Percentiles rank a stretch among this genome's conserved stretches.
These are phyloP conservation scores for Flabesymbios commensalis DNA, from an alignment of 2,888 invertebrate species.

Conservation along the genomic window DNA sequence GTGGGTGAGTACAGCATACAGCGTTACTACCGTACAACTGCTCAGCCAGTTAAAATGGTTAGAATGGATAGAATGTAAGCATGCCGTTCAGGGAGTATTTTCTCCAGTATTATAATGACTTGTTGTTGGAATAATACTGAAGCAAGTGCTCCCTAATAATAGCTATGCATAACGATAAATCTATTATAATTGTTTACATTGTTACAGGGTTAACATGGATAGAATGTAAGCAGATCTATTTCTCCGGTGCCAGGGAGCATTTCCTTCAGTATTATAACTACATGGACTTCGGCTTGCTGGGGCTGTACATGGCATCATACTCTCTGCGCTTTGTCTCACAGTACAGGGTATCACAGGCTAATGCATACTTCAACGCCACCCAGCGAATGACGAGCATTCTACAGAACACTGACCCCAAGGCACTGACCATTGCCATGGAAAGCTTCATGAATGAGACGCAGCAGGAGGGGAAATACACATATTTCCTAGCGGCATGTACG, in stretches of 20 bases:
- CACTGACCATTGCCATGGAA: too few relatives aligned
- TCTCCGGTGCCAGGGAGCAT: slow-evolving; percentile 28
- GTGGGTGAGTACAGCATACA: too few relatives aligned
- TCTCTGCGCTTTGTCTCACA: slow-evolving; percentile 50
- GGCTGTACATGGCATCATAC: slow-evolving; percentile 40
- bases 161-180: too few relatives aligned
- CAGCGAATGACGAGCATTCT: too few relatives aligned
- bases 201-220: slow-evolving; percentile 34
- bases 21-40: too few relatives aligned
- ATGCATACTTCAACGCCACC: slow-evolving; percentile 48
- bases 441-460: too few relatives aligned
- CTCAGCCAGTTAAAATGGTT: slow-evolving; percentile 51
- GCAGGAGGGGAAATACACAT: too few relatives aligned
- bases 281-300: slow-evolving; percentile 35
- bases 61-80: slow-evolving; percentile 39
- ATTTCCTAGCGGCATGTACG: too few relatives aligned
- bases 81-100: slow-evolving; percentile 33
- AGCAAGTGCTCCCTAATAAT: too few relatives aligned
- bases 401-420: too few relatives aligned
- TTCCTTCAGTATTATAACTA: slow-evolving; percentile 39
- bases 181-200: too few relatives aligned
- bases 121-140: too few relatives aligned
- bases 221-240: slow-evolving; percentile 40
- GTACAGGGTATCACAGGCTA: slow-evolving; percentile 53
- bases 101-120: slow-evolving; percentile 37